Percentiles rank a stretch among this genome's conserved stretches.
phyloP scores from a whole-genome alignment of 2,888 invertebrate genomes.

The Nephrotoma appendiculata region DNA sequence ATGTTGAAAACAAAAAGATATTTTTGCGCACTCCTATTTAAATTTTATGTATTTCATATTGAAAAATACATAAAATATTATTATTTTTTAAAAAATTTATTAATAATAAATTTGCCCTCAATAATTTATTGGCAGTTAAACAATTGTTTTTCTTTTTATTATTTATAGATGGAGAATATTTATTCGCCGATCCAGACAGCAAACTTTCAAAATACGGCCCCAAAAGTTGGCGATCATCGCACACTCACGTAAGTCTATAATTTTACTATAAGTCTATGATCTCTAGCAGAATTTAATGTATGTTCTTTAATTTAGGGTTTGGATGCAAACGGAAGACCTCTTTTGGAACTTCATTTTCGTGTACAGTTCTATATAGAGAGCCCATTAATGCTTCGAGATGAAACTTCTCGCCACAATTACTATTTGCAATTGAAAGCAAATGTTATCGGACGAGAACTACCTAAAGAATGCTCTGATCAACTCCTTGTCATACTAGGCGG shows the following conservation, averaged over 20 bases:
- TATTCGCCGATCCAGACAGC: slow-evolving; percentile 88
- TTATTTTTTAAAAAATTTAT: neutral
- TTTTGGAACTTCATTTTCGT: slow-evolving; percentile 76
- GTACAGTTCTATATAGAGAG: slow-evolving; percentile 92
- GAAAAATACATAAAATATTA: neutral
- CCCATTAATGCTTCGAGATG: slow-evolving; percentile 78
- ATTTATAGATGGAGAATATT: slow-evolving; percentile 84
- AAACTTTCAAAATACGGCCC: slow-evolving; percentile 94
- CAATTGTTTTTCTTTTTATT: slow-evolving; percentile 17
- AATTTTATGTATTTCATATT: neutral
- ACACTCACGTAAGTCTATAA: slow-evolving; percentile 60
- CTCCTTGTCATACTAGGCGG: slow-evolving; percentile 71
- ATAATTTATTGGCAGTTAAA: neutral
- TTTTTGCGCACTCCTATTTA: neutral
- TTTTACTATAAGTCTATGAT: neutral
- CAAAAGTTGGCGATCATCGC: slow-evolving; percentile 90
- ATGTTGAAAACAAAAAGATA: neutral
- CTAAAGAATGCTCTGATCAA: slow-evolving; percentile 38
- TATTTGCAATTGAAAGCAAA: slow-evolving; percentile 91
- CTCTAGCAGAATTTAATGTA: neutral
- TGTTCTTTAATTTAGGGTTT: slow-evolving; percentile 49
- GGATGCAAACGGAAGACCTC: slow-evolving; percentile 79
- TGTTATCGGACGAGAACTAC: slow-evolving; percentile 50
- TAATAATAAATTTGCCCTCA: neutral
- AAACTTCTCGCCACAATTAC: slow-evolving; percentile 83